These are phyloP conservation scores for Bombus waltoni DNA, from an alignment of 1,140 invertebrate genomes.

Conservation along the genomic window DNA sequence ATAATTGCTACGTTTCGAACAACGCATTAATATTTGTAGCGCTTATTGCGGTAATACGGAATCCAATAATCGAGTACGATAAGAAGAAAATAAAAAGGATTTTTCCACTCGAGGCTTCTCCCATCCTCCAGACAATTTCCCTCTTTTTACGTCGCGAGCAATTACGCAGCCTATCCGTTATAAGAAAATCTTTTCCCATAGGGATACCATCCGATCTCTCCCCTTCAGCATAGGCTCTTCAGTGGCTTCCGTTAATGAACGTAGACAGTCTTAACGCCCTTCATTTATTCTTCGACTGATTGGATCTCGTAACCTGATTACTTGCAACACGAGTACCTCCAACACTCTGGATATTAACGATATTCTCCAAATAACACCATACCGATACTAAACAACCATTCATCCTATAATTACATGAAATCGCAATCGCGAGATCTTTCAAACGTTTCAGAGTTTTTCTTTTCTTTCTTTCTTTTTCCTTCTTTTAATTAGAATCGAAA, in stretches of 20 bases:
- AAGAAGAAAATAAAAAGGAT: background rate
- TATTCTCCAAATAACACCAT: background rate
- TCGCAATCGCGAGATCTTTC: background rate
- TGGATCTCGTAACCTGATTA: slow-evolving; percentile 32
- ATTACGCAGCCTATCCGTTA: slow-evolving; percentile 26
- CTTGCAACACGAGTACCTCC: background rate
- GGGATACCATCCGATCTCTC: background rate
- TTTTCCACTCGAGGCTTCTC: background rate
- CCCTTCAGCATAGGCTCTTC: background rate
- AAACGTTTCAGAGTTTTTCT: too few species aligned
- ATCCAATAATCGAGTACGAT: background rate
- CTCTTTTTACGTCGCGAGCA: slow-evolving; percentile 16
- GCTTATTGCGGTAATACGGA: background rate
- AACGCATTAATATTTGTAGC: background rate
- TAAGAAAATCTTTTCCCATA: slow-evolving; percentile 19
- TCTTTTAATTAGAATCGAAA: too few species aligned
- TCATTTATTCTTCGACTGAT: slow-evolving; percentile 33
- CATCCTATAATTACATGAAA: background rate
- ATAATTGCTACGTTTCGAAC: background rate
- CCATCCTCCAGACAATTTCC: background rate
- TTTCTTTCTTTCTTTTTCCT: too few species aligned
- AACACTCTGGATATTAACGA: slow-evolving; percentile 12
- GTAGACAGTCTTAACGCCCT: slow-evolving; percentile 23
- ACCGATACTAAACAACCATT: background rate
- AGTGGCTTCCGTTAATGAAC: slow-evolving; percentile 24